Conservation (phyloP, 2,113 vertebrate genomes). For the Chaenocephalus aceratus region DNA sequence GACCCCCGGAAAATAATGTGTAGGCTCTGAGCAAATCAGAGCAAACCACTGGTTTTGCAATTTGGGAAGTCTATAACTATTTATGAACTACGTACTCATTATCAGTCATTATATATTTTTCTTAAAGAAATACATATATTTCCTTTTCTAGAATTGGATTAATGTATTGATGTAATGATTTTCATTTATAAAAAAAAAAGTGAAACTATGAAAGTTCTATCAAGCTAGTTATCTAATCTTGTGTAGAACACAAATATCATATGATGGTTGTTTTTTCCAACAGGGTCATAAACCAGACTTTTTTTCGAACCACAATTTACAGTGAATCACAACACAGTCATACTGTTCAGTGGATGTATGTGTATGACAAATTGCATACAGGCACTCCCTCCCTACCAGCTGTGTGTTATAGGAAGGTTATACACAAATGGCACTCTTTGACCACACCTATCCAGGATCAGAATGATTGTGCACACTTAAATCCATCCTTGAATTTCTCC, state of each 20-base stretch:
- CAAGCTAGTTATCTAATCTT: not conserved
- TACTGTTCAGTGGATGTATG: slow-evolving; percentile 50
- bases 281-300: slow-evolving; percentile 28
- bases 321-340: slow-evolving; percentile 52
- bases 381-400: slow-evolving; percentile 21
- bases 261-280: slow-evolving; percentile 9
- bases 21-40: slow-evolving; percentile 32
- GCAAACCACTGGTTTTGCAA: slow-evolving; percentile 47
- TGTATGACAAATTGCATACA: slow-evolving; percentile 38
- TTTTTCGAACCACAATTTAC: slow-evolving; percentile 58
- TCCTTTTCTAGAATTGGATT: not conserved
- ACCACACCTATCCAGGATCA: no score
- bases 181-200: no score
- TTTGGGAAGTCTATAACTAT: slow-evolving; percentile 50
- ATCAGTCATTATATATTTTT: not conserved
- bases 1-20: slow-evolving; percentile 25
- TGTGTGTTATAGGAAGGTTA: not conserved
- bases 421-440: no score
- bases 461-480: no score
- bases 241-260: not conserved
- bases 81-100: slow-evolving; percentile 32
- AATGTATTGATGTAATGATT: not conserved
- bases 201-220: not conserved
- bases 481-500: no score
- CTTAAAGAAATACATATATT: not conserved